Evolutionary conservation across 2,113 vertebrate species (phyloP).

Genomic region (Vulpes ferrilata): DNA sequence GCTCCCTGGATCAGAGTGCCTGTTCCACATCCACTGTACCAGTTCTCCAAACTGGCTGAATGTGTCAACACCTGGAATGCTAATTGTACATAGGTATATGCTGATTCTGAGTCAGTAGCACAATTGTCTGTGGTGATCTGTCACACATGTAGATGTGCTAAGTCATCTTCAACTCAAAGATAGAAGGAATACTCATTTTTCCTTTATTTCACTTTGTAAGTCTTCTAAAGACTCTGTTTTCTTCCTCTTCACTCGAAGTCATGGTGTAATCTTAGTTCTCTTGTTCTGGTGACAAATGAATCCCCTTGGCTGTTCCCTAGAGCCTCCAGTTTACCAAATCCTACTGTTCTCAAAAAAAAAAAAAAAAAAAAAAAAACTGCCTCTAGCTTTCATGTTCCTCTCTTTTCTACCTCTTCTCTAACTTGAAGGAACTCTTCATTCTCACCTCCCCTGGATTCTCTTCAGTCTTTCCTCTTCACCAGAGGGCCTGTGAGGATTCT

Average conservation of each 20-base stretch:
- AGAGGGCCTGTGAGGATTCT: neutral
- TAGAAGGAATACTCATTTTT: neutral
- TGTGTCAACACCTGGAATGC: neutral
- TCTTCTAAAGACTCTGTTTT: slow-evolving; percentile 13
- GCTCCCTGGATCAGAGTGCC: neutral
- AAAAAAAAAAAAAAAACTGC: neutral
- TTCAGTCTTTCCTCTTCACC: neutral
- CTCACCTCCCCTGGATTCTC: neutral
- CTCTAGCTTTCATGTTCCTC: neutral
- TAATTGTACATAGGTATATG: neutral
- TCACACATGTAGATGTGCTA: neutral
- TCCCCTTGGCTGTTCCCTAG: neutral
- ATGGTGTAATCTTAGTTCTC: neutral
- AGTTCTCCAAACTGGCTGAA: neutral
- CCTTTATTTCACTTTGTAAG: neutral
- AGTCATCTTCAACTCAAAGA: neutral
- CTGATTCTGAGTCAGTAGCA: neutral
- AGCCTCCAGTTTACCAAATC: neutral
- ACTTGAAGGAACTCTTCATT: neutral
- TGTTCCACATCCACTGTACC: neutral
- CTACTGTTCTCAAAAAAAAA: neutral
- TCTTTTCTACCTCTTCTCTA: neutral
- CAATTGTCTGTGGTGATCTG: neutral
- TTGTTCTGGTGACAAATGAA: neutral
- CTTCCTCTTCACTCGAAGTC: neutral